phyloP scores from a whole-genome alignment of 1,140 invertebrate genomes.

The Hypsibius dujardini region DNA sequence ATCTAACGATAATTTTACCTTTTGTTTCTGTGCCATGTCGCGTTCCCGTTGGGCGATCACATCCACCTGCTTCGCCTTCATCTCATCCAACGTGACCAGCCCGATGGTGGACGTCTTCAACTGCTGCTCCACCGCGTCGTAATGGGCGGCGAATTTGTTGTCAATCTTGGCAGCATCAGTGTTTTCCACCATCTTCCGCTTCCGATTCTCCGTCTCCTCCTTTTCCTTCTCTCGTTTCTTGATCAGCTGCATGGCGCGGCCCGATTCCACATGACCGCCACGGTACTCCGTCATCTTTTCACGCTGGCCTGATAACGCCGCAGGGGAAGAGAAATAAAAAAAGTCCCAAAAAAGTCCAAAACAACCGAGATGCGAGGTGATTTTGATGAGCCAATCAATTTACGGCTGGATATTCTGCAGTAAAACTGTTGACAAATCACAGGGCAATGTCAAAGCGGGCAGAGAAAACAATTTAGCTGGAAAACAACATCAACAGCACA shows the following conservation, averaged over 20 bases:
- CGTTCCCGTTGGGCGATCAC: slow-evolving; percentile 82
- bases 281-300: slow-evolving; percentile 80
- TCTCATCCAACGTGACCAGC: slow-evolving; percentile 89
- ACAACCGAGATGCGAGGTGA: too few species aligned
- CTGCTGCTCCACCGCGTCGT: slow-evolving; percentile 96
- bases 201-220: slow-evolving; percentile 85
- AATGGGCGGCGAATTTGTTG: slow-evolving; percentile 98
- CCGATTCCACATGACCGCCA: slow-evolving; percentile 89
- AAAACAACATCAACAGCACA: too few species aligned
- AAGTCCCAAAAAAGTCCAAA: too few species aligned
- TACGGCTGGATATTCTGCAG: not conserved
- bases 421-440: not conserved
- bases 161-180: slow-evolving; percentile 83
- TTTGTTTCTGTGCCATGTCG: slow-evolving; percentile 75
- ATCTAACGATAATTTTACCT: too few species aligned
- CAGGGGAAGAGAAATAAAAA: slow-evolving; percentile 5
- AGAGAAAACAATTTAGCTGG: too few species aligned
- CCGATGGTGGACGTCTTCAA: slow-evolving; percentile 88
- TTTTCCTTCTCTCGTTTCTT: slow-evolving; percentile 92
- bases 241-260: slow-evolving; percentile 86
- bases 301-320: not conserved
- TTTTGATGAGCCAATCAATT: too few species aligned
- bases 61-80: slow-evolving; percentile 95
- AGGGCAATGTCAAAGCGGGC: not conserved
- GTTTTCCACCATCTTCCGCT: slow-evolving; percentile 96